phyloP scores from a whole-genome alignment of 2,888 invertebrate genomes.

The Argynnis bischoffii region DNA sequence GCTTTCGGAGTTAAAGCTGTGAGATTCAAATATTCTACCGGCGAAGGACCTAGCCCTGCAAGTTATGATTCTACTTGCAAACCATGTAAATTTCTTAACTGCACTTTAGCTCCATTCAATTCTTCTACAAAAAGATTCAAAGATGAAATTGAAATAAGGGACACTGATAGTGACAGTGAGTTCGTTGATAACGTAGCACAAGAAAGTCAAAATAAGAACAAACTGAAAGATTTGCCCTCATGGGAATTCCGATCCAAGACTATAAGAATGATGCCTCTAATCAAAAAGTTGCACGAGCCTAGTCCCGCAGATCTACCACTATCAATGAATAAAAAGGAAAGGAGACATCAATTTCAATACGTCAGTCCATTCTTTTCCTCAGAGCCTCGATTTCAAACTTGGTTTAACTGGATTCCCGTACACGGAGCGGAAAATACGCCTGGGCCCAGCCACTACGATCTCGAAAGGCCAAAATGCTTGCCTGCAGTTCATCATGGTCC shows the following conservation, averaged over 20 bases:
- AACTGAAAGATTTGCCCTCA: constrained; percentile 46
- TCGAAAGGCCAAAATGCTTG: constrained; percentile 52
- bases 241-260: constrained; percentile 69
- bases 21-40: constrained; percentile 54
- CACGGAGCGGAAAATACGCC: constrained; percentile 53
- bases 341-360: constrained; percentile 48
- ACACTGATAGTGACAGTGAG: constrained; percentile 28
- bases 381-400: constrained; percentile 62
- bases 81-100: constrained; percentile 48
- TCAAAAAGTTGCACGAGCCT: constrained; percentile 50
- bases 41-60: constrained; percentile 63
- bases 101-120: constrained; percentile 59
- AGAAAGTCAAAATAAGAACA: constrained; percentile 18
- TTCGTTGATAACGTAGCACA: constrained; percentile 34
- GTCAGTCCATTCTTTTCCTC: constrained; percentile 63
- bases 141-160: constrained; percentile 42
- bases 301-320: constrained; percentile 57
- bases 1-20: constrained; percentile 60
- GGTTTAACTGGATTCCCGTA: constrained; percentile 64
- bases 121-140: constrained; percentile 58
- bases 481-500: constrained; percentile 64
- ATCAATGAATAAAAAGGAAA: constrained; percentile 34
- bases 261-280: constrained; percentile 55
- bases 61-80: constrained; percentile 50
- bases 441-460: constrained; percentile 60